Evolutionary conservation across 2,888 invertebrate genomes (phyloP), one percentile per base, ranked within the genome.

Genomic region (Isoperla grammatica): DNA sequence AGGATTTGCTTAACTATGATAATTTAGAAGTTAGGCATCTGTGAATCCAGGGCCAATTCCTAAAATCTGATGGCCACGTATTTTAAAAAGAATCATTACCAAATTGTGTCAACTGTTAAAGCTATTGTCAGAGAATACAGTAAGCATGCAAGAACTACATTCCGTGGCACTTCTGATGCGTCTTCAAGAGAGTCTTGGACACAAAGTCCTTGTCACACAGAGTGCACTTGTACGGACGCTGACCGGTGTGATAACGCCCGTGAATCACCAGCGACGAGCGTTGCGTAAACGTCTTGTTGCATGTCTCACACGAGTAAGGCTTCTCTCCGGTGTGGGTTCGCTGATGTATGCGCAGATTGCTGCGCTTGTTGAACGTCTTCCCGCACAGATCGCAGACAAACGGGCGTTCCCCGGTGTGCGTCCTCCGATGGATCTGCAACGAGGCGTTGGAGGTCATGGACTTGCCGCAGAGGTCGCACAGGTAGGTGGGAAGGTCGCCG

Each of bases 221-320:
- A 15, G 15, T 43, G 22, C 61, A 61, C 20, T 23, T 46, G 22
- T 58, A 61, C 22, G 61, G 61, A 12, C 55, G 22, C 13, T 61
- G 59, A 1, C 59, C 59, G 2, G 53, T 58, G 37, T 61, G 61
- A 39, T 61, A 61, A 5, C 61, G 43, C 20, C 42, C 46, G 15
- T 61, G 61, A 39, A 61, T 58, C n/a, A 61, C 46, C 2, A 61
- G 48, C 4, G 61, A 35, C n/a, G 58, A 58, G 15, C 59, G 57
- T 20, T 61, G 61, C 2, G 59, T 65, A 22, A 65, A 66, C 4
- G 56, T 57, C 45, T 62, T 64, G 1, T 62, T 60, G 43, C 66
- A 66, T 12, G 61, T 60, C n/a, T 59, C 43, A 46, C 66, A 66
- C 8, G 29, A n/a, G 49, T 65, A 61, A 1, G 49, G 56, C 35